These are phyloP conservation scores for Hypselothyrea guttata DNA, from an alignment of 2,888 invertebrate species.

Conservation along the genomic window DNA sequence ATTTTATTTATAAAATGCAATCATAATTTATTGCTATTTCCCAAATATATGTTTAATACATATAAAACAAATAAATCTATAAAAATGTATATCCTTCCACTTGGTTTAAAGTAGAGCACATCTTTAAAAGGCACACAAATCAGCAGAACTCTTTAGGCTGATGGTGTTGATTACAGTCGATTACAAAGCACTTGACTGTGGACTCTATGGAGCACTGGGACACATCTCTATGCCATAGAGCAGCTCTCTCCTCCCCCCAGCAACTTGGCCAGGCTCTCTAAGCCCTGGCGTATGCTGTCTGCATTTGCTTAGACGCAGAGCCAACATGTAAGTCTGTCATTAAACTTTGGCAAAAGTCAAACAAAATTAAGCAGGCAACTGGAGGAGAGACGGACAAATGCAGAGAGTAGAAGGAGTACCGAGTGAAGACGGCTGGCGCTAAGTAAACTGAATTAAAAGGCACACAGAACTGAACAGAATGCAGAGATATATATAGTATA, in stretches of 20 bases:
- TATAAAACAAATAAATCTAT: too few relatives aligned
- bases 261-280: not conserved
- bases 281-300: not conserved
- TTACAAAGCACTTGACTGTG: constrained; percentile 56
- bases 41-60: too few relatives aligned
- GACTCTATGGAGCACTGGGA: constrained; percentile 26
- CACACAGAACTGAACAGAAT: constrained; percentile 35
- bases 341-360: constrained; percentile 70
- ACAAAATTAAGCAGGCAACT: constrained; percentile 67
- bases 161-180: constrained; percentile 67
- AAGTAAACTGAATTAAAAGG: constrained; percentile 69
- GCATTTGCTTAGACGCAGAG: constrained; percentile 48
- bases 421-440: constrained; percentile 46
- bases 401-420: not conserved
- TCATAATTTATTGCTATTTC: too few relatives aligned
- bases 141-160: constrained; percentile 26
- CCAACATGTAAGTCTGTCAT: constrained; percentile 59
- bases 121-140: constrained; percentile 20
- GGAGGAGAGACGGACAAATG: not conserved
- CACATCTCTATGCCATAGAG: not conserved
- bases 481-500: not conserved
- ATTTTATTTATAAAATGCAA: too few relatives aligned
- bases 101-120: not conserved
- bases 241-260: not conserved
- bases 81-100: too few relatives aligned